Base-by-base conservation (phyloP, 2,888 invertebrate genomes). In the Vanessa cardui region DNA sequence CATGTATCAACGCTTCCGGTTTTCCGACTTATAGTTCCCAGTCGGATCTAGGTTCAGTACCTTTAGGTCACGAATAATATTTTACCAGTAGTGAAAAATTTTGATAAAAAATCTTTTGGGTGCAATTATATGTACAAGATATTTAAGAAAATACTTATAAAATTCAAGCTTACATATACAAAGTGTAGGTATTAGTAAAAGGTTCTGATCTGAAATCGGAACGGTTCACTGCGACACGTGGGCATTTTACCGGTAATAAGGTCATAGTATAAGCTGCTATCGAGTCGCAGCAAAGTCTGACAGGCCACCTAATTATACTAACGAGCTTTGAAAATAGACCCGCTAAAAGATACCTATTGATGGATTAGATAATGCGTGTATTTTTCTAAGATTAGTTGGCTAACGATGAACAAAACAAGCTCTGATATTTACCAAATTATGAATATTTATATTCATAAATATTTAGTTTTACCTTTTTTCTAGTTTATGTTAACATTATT, bases 281-380 rank as follows among this genome's bases (percentile, higher is more conserved):
- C 63, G 62, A 66, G 61, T 33, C 50, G 54, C 62, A 62, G 64
- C 67, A 68, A 64, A 68, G 64, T 72, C 68, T 66, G 64, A 70
- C 69, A 70, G 65, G 58, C 64, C 58, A 44, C 58, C 66, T 72
- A 74, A 72, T 75, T 75, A 71, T 66, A 62, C 58, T 72, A 73
- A 72, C 70, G 68, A 72, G 67, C 39, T 61, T 64, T 62, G 58
- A 64, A 69, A 69, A 64, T 67, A 69, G 71, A 71, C 63, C 46
- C n/a, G 62, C 63, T 66, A 58, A 56, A 39, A 68, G 65, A 54
- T 66, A 60, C 46, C 58, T 66, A 66, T 66, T 66, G 68, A 64
- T 47, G 61, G 68, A 66, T 71, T 69, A 64, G 61, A 65, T 66
- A 65, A 68, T 62, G 49, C 46, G 18, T 21, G 21, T 60, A 65